A percentile compares a stretch with the other conserved stretches of the same genome.
These are phyloP conservation scores for Bursaphelenchus mucronatus DNA, from an alignment of 1,140 invertebrate species.

Conservation along the genomic window DNA sequence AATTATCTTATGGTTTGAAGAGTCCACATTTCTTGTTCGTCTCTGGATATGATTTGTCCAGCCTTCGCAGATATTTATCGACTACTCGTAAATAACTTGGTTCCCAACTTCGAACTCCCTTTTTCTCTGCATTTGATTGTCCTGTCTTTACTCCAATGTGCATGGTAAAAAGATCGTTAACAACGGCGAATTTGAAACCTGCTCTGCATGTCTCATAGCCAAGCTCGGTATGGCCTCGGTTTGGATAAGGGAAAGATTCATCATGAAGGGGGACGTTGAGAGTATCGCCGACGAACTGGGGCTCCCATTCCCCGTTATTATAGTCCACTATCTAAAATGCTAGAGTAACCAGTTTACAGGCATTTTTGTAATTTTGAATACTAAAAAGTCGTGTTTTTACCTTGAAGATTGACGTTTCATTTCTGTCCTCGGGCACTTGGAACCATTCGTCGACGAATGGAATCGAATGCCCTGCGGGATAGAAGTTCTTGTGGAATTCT, in stretches of 20 bases:
- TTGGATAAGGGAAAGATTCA: slow-evolving; percentile 29
- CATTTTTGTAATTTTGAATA: background rate
- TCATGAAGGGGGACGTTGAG: slow-evolving; percentile 24
- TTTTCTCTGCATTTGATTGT: slow-evolving; percentile 15
- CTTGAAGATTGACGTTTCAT: background rate
- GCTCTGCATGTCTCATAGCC: slow-evolving; percentile 24
- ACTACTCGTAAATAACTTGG: background rate
- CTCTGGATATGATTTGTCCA: too few relatives aligned
- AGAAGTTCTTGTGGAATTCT: slow-evolving; percentile 26
- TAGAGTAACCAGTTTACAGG: slow-evolving; percentile 6
- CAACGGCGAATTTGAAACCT: slow-evolving; percentile 23
- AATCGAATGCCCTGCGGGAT: slow-evolving; percentile 19
- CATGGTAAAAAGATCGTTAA: slow-evolving; percentile 26
- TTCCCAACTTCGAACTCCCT: slow-evolving; percentile 16
- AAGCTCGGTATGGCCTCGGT: slow-evolving; percentile 26
- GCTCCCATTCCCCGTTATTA: slow-evolving; percentile 27
- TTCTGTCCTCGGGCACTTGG: slow-evolving; percentile 7
- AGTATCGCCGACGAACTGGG: slow-evolving; percentile 28
- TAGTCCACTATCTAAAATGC: slow-evolving; percentile 22
- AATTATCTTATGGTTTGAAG: too few relatives aligned
- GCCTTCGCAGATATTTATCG: too few relatives aligned
- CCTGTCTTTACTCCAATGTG: slow-evolving; percentile 14
- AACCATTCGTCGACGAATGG: slow-evolving; percentile 21
- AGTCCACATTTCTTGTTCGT: too few relatives aligned
- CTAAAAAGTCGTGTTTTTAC: background rate